Percentiles rank a stretch among this genome's conserved stretches.
phyloP scores from a whole-genome alignment of 35 echinoderm and acorn worm species.

The Diadema setosum region DNA sequence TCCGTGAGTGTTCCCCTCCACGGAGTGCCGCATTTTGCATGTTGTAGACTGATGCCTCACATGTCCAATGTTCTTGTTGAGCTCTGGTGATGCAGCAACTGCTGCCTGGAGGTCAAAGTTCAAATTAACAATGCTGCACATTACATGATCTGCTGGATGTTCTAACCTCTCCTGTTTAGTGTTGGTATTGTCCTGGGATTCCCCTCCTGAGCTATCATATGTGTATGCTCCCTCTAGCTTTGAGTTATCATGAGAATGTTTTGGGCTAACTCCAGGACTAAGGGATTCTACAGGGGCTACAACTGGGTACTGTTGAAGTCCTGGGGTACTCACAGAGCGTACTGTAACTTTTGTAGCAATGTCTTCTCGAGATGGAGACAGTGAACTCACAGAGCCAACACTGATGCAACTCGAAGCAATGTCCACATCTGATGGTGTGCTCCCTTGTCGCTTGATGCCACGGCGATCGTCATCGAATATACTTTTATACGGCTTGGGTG shows the following conservation, averaged over 20 bases:
- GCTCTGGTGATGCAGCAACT: not conserved
- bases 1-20: not conserved
- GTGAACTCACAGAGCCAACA: not conserved
- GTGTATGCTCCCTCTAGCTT: not conserved
- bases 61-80: not conserved
- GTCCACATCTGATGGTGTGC: not conserved
- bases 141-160: not conserved
- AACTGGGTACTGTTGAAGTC: not conserved
- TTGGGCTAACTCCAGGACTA: not conserved
- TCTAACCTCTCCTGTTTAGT: not conserved
- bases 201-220: conserved; percentile 13
- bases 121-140: not conserved
- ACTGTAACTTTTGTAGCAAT: not conserved
- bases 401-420: not conserved
- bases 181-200: not conserved
- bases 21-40: not conserved
- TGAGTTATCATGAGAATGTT: not conserved
- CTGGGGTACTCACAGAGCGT: not conserved
- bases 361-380: not conserved
- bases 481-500: not conserved
- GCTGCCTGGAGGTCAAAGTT: conserved; percentile 23
- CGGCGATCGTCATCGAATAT: not conserved
- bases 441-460: not conserved
- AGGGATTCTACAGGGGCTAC: not conserved
- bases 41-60: not conserved